Percentiles rank a stretch among this genome's conserved stretches.
These are phyloP conservation scores for Rostratula benghalensis DNA, from an alignment of 2,113 vertebrate genomes.

Conservation along the genomic window DNA sequence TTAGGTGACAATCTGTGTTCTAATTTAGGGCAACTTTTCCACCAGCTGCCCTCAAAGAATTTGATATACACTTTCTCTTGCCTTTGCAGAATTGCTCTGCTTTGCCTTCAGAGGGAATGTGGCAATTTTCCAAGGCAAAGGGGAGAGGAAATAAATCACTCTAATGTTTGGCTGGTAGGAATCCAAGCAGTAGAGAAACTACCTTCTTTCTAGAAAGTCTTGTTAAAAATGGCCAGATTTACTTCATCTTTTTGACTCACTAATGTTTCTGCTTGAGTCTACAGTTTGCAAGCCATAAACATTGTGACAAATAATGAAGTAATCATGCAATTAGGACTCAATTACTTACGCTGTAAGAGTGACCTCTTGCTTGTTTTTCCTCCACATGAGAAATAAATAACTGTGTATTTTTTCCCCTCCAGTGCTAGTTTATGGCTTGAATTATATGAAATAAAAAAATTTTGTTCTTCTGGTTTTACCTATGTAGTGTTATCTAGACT, in stretches of 20 bases:
- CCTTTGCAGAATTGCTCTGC: not conserved
- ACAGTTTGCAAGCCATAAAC: not conserved
- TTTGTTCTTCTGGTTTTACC: not conserved
- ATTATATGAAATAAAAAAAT: not conserved
- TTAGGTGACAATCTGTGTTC: not conserved
- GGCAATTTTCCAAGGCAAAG: conserved; percentile 4
- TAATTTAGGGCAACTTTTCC: not conserved
- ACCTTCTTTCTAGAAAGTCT: not conserved
- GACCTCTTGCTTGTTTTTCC: not conserved
- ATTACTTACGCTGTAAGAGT: not conserved
- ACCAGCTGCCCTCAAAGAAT: not conserved
- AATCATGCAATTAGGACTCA: conserved; percentile 35
- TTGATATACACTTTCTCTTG: not conserved
- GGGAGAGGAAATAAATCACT: not conserved
- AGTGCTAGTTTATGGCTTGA: not conserved
- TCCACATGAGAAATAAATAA: not conserved
- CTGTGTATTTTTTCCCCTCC: not conserved
- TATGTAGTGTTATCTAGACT: not conserved
- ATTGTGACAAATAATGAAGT: conserved; percentile 41
- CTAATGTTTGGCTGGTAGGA: not conserved
- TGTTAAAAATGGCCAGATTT: not conserved
- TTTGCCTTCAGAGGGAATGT: not conserved
- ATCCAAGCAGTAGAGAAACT: not conserved
- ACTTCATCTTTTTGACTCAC: not conserved
- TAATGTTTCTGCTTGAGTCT: not conserved